Percentiles rank a stretch among this genome's conserved stretches.
Conservation (phyloP, 2,113 vertebrate species). For the Arothron firmamentum region DNA sequence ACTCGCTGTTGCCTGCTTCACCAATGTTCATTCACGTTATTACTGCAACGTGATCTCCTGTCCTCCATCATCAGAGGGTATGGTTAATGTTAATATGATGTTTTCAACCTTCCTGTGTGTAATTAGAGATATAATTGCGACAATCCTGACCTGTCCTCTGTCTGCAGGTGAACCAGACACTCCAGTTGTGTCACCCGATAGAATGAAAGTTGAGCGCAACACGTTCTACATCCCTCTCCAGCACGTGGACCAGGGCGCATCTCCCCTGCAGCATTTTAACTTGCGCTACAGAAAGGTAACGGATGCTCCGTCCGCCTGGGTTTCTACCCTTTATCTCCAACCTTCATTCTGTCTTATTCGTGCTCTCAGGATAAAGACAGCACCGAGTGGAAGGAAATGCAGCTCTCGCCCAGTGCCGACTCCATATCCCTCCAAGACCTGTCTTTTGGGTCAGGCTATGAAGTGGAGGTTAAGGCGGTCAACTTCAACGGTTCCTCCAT, state of each 20-base stretch:
- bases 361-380: slow-evolving; percentile 50
- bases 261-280: slow-evolving; percentile 51
- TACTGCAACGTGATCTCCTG: slow-evolving; percentile 29
- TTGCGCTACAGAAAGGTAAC: slow-evolving; percentile 67
- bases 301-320: background rate
- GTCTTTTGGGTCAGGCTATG: slow-evolving; percentile 60
- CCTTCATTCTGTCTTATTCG: background rate
- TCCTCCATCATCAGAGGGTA: slow-evolving; percentile 12
- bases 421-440: slow-evolving; percentile 59
- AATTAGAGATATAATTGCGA: too few species aligned
- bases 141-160: background rate
- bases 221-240: slow-evolving; percentile 62
- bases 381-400: slow-evolving; percentile 56
- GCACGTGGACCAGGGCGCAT: slow-evolving; percentile 47
- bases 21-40: slow-evolving; percentile 37
- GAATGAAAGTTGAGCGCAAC: slow-evolving; percentile 56
- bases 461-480: slow-evolving; percentile 63
- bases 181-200: slow-evolving; percentile 45
- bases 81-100: background rate
- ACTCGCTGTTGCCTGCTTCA: slow-evolving; percentile 19
- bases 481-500: slow-evolving; percentile 70
- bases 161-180: slow-evolving; percentile 72
- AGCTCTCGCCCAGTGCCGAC: slow-evolving; percentile 28
- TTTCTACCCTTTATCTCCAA: background rate
- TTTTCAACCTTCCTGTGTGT: too few species aligned